These are phyloP conservation scores for Sylvicola fuscatus DNA, from an alignment of 2,888 invertebrate genomes.

Conservation along the genomic window DNA sequence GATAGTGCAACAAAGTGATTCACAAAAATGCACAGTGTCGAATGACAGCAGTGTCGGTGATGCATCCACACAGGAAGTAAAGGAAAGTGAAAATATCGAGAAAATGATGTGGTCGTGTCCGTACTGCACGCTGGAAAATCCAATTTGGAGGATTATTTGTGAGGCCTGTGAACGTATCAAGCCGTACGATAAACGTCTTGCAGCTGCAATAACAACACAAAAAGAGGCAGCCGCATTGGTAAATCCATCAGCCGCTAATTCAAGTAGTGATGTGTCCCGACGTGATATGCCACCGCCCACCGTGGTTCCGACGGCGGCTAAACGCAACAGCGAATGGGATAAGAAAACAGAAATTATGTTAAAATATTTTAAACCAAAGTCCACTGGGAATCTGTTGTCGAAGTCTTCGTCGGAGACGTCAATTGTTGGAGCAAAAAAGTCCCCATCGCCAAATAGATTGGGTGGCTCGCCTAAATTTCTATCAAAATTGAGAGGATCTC, in stretches of 20 bases:
- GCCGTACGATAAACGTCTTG: constrained; percentile 4
- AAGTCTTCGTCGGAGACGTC: constrained; percentile 10
- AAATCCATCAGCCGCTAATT: not conserved
- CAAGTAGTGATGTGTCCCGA: not conserved
- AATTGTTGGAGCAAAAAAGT: constrained; percentile 5
- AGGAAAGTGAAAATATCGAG: not conserved
- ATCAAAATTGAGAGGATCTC: not conserved
- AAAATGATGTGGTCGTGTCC: constrained; percentile 32
- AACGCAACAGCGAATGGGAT: constrained; percentile 10
- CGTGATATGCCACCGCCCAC: not conserved
- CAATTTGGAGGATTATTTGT: constrained; percentile 38
- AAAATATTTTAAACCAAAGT: constrained; percentile 12
- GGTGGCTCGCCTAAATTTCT: not conserved
- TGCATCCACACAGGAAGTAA: not conserved
- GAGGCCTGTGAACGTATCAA: constrained; percentile 34
- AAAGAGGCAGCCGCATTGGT: not conserved
- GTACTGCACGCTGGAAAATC: constrained; percentile 36
- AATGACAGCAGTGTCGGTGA: not conserved
- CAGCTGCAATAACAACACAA: not conserved
- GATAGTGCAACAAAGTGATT: not conserved
- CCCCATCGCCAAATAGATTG: constrained; percentile 6
- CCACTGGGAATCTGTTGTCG: constrained; percentile 4
- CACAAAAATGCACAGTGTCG: constrained; percentile 2
- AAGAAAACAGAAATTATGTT: constrained; percentile 12
- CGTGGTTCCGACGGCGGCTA: not conserved